These are phyloP conservation scores for Cryptosula pallasiana DNA, from an alignment of 2,888 invertebrate genomes.

Conservation along the genomic window DNA sequence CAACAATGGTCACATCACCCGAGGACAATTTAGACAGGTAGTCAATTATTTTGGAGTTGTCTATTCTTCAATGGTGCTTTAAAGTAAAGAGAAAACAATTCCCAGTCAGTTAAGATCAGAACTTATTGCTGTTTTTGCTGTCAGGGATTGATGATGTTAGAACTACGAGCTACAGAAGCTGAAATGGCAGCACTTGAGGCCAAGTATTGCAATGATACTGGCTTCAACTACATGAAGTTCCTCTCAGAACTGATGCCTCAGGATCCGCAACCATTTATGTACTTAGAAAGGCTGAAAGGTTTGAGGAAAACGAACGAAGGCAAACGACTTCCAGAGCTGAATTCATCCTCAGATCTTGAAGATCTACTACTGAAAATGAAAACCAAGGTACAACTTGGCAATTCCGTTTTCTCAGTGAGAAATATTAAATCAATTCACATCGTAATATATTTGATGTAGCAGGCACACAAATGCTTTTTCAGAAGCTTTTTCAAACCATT, in stretches of 20 bases:
- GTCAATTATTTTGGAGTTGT: not conserved
- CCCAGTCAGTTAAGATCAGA: too few relatives aligned
- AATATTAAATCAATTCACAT: too few relatives aligned
- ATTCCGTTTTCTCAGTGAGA: too few relatives aligned
- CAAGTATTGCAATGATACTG: constrained; percentile 48
- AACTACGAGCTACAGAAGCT: constrained; percentile 40
- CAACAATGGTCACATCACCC: constrained; percentile 51
- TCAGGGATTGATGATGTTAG: constrained; percentile 42
- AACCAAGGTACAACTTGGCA: constrained; percentile 48
- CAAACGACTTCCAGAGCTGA: constrained; percentile 34
- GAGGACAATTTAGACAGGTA: constrained; percentile 47
- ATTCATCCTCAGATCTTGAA: constrained; percentile 42
- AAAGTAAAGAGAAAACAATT: too few relatives aligned
- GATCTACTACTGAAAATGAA: constrained; percentile 47
- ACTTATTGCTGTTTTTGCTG: too few relatives aligned
- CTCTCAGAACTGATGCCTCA: constrained; percentile 45
- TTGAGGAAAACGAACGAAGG: constrained; percentile 36
- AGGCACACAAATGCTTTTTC: too few relatives aligned
- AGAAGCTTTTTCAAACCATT: too few relatives aligned
- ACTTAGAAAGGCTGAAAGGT: constrained; percentile 42
- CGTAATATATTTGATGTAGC: too few relatives aligned
- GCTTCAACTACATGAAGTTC: constrained; percentile 50
- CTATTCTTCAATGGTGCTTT: too few relatives aligned
- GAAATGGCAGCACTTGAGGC: constrained; percentile 50
- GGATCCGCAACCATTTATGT: constrained; percentile 39